Percentiles rank a stretch among this genome's conserved stretches.
Evolutionary conservation across 1,140 invertebrate species (phyloP).

Genomic region (Drosophila ironensis): DNA sequence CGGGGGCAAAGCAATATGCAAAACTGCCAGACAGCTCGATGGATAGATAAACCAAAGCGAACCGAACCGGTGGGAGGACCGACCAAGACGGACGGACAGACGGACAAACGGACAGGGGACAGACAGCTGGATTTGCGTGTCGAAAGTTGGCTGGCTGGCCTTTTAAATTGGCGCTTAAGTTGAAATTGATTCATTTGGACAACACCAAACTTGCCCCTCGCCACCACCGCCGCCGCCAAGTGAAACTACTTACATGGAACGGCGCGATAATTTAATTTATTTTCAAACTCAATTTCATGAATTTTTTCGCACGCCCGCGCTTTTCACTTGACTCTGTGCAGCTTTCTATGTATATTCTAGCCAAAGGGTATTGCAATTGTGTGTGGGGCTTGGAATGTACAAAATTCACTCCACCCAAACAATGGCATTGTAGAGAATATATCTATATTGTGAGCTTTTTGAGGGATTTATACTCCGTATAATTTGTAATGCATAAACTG

Average conservation of each 20-base stretch:
- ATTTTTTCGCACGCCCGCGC: constrained; percentile 37
- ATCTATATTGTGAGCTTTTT: too few relatives aligned
- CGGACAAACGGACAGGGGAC: constrained; percentile 14
- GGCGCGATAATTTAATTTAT: constrained; percentile 70
- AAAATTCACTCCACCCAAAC: too few relatives aligned
- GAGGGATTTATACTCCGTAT: too few relatives aligned
- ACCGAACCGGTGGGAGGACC: constrained; percentile 11
- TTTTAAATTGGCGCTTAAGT: constrained; percentile 71
- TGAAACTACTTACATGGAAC: constrained; percentile 58
- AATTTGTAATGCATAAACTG: too few relatives aligned
- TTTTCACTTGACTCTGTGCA: constrained; percentile 54
- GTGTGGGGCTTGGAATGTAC: too few relatives aligned
- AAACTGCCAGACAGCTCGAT: constrained; percentile 48
- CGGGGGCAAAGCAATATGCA: constrained; percentile 54
- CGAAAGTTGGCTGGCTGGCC: constrained; percentile 58
- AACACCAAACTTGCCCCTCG: constrained; percentile 9
- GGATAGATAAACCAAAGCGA: constrained; percentile 34
- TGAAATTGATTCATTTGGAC: constrained; percentile 71
- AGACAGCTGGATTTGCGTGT: constrained; percentile 46
- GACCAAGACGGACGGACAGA: too few relatives aligned
- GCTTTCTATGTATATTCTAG: constrained; percentile 18
- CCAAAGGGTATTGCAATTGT: background rate
- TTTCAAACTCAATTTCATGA: constrained; percentile 69
- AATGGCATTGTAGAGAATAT: too few relatives aligned
- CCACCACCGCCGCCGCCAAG: constrained; percentile 16